phyloP scores from a whole-genome alignment of 2,888 invertebrate genomes.

The Callinectes sapidus region DNA sequence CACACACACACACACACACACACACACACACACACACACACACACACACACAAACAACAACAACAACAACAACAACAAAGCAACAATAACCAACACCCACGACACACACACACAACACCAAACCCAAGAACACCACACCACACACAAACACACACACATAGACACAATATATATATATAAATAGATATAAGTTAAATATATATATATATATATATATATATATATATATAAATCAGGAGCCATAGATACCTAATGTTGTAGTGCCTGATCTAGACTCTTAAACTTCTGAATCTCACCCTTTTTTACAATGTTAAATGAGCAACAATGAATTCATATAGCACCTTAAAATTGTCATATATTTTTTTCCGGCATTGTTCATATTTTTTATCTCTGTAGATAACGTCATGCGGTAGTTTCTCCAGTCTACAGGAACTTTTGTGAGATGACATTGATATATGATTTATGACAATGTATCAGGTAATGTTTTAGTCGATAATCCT shows the following conservation, averaged over 20 bases:
- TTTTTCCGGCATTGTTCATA: background rate
- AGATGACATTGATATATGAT: background rate
- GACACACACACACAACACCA: background rate
- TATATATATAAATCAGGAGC: background rate
- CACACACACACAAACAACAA: background rate
- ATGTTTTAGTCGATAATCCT: background rate
- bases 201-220: slow-evolving; percentile 53
- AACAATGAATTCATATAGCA: background rate
- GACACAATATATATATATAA: slow-evolving; percentile 46
- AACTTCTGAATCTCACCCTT: background rate
- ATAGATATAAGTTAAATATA: slow-evolving; percentile 56
- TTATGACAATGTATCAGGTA: background rate
- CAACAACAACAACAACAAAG: background rate
- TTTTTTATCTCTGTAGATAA: background rate
- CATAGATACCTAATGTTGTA: background rate
- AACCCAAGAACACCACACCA: background rate
- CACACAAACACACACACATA: background rate
- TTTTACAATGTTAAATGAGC: background rate
- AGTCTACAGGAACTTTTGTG: background rate
- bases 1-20: slow-evolving; percentile 34
- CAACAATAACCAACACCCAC: too few relatives aligned
- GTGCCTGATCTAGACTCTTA: background rate
- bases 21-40: background rate
- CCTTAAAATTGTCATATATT: background rate
- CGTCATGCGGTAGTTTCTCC: background rate